Conservation (phyloP, 2,113 vertebrate genomes). For the Pavo muticus region DNA sequence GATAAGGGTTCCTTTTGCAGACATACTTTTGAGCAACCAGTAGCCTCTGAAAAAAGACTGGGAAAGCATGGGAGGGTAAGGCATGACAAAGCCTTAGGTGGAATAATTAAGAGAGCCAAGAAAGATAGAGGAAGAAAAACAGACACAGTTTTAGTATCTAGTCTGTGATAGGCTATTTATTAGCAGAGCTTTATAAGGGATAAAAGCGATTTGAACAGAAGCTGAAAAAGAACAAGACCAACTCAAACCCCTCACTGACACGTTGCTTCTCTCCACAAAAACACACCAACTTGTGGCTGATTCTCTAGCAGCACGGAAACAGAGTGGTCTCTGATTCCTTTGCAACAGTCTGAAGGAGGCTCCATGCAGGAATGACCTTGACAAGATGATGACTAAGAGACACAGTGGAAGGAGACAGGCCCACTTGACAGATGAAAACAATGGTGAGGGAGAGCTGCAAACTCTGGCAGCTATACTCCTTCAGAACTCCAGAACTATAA, state of each 20-base stretch:
- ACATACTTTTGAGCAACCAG: background rate
- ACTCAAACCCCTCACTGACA: background rate
- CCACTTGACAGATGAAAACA: background rate
- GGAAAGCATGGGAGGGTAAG: background rate
- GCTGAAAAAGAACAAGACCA: background rate
- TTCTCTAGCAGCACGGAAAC: background rate
- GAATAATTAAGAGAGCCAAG: background rate
- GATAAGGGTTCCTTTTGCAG: background rate
- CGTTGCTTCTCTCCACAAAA: background rate
- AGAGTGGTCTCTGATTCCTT: background rate
- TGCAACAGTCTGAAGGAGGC: background rate
- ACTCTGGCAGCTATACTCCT: background rate
- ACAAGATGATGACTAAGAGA: background rate
- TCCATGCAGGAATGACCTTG: background rate
- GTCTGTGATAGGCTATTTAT: background rate
- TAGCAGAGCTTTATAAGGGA: background rate
- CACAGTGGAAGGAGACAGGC: background rate
- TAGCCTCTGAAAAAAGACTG: background rate
- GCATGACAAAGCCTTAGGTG: background rate
- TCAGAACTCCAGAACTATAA: too few relatives aligned
- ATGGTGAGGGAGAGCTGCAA: background rate
- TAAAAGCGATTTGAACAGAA: background rate
- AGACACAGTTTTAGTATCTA: background rate
- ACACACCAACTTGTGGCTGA: background rate
- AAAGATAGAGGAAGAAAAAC: background rate